Evolutionary conservation across 2,113 vertebrate species (phyloP).

Genomic region (Rhizomys pruinosus): DNA sequence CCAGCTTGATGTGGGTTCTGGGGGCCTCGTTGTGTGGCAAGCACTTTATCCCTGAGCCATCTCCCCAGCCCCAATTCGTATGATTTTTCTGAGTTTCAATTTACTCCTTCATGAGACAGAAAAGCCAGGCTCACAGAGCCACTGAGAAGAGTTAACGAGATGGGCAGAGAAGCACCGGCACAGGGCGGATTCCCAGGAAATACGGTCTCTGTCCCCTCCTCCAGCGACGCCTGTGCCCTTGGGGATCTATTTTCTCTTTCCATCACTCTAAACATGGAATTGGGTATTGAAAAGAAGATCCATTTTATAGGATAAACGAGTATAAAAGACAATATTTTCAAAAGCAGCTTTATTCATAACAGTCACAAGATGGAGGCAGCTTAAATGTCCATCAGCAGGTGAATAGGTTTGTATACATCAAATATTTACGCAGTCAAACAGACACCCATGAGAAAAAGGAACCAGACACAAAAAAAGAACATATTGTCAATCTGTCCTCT

Average conservation of each 20-base stretch:
- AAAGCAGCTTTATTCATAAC: neutral
- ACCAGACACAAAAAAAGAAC: neutral
- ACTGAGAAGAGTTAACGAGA: neutral
- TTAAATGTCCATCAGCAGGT: neutral
- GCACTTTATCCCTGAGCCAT: neutral
- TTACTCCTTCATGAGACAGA: conserved; percentile 12
- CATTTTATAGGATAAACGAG: neutral
- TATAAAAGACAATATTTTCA: neutral
- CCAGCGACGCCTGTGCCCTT: neutral
- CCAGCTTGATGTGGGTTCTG: neutral
- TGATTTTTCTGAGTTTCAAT: neutral
- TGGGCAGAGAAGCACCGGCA: neutral
- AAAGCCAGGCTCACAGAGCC: neutral
- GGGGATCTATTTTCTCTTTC: neutral
- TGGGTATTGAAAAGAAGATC: neutral
- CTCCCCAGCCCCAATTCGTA: neutral
- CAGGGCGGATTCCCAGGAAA: neutral
- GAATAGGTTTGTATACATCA: neutral
- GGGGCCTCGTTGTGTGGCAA: no score
- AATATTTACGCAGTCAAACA: neutral
- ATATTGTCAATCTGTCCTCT: neutral
- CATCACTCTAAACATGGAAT: neutral
- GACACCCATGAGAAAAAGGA: neutral
- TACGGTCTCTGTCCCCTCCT: neutral
- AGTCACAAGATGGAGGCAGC: neutral